Conservation (phyloP, 2,888 invertebrate genomes). For the Erpobdella octoculata region DNA sequence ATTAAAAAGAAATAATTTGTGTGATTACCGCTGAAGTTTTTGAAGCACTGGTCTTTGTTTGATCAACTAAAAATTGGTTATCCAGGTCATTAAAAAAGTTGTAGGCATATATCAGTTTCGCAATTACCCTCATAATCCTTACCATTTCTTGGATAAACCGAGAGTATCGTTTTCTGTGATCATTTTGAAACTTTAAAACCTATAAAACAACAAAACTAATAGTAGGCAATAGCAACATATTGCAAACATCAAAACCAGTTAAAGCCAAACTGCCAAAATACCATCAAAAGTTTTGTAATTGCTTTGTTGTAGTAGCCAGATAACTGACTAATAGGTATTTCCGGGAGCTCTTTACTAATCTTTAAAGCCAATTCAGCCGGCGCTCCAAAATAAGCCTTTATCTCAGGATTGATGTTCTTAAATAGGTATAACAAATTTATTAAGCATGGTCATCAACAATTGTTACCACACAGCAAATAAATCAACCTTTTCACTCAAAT, state of each 20-base stretch:
- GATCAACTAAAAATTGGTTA: not conserved
- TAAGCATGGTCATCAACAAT: not conserved
- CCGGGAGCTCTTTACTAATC: not conserved
- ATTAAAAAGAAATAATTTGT: not conserved
- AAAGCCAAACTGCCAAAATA: no score
- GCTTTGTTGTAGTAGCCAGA: no score
- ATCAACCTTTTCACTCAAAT: not conserved
- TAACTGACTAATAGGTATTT: conserved; percentile 15
- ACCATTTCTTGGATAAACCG: not conserved
- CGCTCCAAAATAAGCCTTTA: conserved; percentile 16
- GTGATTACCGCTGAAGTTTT: not conserved
- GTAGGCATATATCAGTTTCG: no score
- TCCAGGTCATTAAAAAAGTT: not conserved
- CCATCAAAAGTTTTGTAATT: no score
- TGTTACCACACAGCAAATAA: not conserved
- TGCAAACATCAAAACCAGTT: not conserved
- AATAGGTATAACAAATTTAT: not conserved
- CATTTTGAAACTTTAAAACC: conserved; percentile 19
- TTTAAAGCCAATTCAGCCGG: not conserved
- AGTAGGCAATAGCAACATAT: not conserved
- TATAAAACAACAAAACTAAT: not conserved
- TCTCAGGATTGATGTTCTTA: conserved; percentile 15
- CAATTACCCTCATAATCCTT: not conserved
- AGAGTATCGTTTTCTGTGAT: conserved; percentile 7
- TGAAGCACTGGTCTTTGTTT: not conserved